Evolutionary conservation across 2,113 vertebrate species (phyloP), one percentile per base, ranked within the genome.

Genomic region (Anarhynchus alexandrinus): DNA sequence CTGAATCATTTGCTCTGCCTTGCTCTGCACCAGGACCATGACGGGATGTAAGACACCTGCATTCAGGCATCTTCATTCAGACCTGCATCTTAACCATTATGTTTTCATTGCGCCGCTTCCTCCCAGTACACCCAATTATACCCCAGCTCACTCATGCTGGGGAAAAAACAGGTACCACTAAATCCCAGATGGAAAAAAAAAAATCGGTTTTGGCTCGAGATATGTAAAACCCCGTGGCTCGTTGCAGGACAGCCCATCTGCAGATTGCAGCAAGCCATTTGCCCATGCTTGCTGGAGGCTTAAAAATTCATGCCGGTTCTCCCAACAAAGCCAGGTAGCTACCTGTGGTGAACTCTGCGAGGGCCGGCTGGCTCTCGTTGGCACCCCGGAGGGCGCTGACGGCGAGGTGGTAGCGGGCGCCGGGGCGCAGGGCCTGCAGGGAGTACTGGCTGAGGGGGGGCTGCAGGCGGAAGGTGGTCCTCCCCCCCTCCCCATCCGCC

Each of bases 381-480:
- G 98, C 97, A 34, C 98, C 98, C 38, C 98, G 98, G 23, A 99
- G 96, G 12, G 99, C 99, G 0, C 98, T 99, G 96, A 99, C 97
- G 10, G 98, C 98, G 18, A 99, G 99, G 92, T 98, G 97, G 18
- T 99, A 99, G 72, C 58, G 98, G 18, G 99, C 98, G 12, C 99
- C 99, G 0, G 99, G 99, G 66, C 98, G 97, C 85, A 99, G 98
- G 79, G 99, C 99, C 98, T 99, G 98, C 86, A 99, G 98, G 23
- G 99, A 99, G 97, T 99, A 99, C 93, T 99, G 99, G 97, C 99
- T 99, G 90, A 99, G 98, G 12, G 99, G 99, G 23, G 99, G 99
- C 98, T 99, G 99, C 43, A 99, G 98, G 83, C 99, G 99, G 98
- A 99, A 99, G 40, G 98, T 99, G 71, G 99, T 99, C 82, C 97